These are phyloP conservation scores for Nomada fucata DNA, from an alignment of 2,888 invertebrate species.

Conservation along the genomic window DNA sequence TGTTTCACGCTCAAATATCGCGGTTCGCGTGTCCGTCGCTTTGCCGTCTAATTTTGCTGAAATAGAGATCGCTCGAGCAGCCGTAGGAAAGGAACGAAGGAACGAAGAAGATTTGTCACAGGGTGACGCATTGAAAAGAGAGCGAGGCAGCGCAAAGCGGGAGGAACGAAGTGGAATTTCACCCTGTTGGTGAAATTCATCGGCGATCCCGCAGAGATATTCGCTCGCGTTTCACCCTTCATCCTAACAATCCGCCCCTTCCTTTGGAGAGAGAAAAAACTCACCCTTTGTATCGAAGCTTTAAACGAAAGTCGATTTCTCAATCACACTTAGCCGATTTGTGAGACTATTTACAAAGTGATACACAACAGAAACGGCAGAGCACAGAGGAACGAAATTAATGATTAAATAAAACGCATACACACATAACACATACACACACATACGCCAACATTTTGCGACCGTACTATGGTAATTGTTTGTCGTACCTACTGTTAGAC, in stretches of 20 bases:
- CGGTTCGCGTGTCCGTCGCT: slow-evolving; percentile 11
- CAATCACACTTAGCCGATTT: slow-evolving; percentile 75
- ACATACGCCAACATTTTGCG: slow-evolving; percentile 61
- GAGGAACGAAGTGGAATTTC: background rate
- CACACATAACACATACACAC: too few relatives aligned
- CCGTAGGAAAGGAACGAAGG: background rate
- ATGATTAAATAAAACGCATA: background rate
- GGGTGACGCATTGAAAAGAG: background rate
- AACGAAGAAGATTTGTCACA: background rate
- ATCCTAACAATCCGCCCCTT: background rate
- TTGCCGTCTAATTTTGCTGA: slow-evolving; percentile 49
- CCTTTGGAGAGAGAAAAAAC: background rate
- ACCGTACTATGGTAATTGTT: slow-evolving; percentile 79
- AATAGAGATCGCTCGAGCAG: slow-evolving; percentile 33
- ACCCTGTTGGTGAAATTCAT: background rate
- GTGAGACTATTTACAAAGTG: slow-evolving; percentile 49
- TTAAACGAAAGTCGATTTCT: slow-evolving; percentile 74
- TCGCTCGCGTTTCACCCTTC: slow-evolving; percentile 1
- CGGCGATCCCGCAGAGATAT: background rate
- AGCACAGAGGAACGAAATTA: too few relatives aligned
- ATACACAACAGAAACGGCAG: slow-evolving; percentile 27
- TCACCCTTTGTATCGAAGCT: slow-evolving; percentile 36
- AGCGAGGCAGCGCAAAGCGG: background rate
- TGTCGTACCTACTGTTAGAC: slow-evolving; percentile 77
- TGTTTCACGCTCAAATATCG: background rate